Base-by-base conservation (phyloP, 1,140 invertebrate species). In the Papilio aristodemus region DNA sequence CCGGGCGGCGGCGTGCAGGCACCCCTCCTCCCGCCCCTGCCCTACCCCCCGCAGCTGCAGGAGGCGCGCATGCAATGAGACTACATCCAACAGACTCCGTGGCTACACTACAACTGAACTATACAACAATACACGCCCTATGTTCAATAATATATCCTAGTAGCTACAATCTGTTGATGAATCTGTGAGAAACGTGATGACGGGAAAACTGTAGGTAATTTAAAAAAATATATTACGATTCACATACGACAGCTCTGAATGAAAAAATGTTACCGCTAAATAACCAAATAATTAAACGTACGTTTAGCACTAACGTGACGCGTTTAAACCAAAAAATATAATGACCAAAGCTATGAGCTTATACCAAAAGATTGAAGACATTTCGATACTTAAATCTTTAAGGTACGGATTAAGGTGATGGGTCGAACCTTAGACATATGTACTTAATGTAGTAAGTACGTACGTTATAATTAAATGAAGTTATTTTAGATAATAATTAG, bases 1-100 rank as follows among this genome's bases (percentile, higher is more conserved):
- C 95, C 93, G 66, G 90, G 94, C 43, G 94, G 93, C 10, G 92
- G 93, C 74, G 94, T 93, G 19, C 91, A 95, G 67, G 94, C 92
- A 4, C 94, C 93, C 5, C 94, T 95, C 70, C 94, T 92, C 6
- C 91, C 87, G 0, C 87, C 84, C 0, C 85, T 92, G 4, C 77
- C 86, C 0, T 91, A 91, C 71, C 91, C 91, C 13, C 91, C 87
- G n/a, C 85, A 84, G 63, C 80, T 92, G 1, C 91, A 92, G 75
- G 91, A 92, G 67, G 91, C 91, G 3, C 84, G 91, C 67, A 92
- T 92, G 91, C 91, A 92, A 64, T 64, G 62, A 64, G 22, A 43
- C 38, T 11, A 27, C 38, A 4, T 27, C 22, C 62, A 64, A 27
- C 62, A 64, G 25, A 25, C 38, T 0, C 38, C 38, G 62, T 64